A percentile compares a stretch with the other conserved stretches of the same genome.
These are phyloP conservation scores for Drosophila teissieri DNA, from an alignment of 1,140 invertebrate genomes.

Conservation along the genomic window DNA sequence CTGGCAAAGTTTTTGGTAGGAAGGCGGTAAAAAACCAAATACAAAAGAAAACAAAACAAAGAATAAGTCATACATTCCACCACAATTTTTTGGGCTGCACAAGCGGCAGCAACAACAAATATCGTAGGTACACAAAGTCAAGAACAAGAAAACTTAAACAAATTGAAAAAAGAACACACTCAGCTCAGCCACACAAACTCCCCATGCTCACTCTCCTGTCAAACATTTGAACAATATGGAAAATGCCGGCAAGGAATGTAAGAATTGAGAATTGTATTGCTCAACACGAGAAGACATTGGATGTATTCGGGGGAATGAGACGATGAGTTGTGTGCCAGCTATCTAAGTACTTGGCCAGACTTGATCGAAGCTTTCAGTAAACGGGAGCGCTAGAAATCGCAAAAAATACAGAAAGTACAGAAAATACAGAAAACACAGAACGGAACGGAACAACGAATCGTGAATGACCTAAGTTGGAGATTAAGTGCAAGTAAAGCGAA, in stretches of 20 bases:
- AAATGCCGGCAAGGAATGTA: conserved; percentile 6
- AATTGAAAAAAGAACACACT: conserved; percentile 20
- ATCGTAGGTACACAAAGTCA: conserved; percentile 14
- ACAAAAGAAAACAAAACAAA: conserved; percentile 6
- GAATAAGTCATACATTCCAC: conserved; percentile 8
- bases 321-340: not conserved
- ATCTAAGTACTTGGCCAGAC: not conserved
- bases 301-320: not conserved
- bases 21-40: not conserved
- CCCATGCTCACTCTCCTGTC: not conserved
- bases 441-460: conserved; percentile 37
- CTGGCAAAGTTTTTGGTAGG: not conserved
- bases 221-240: conserved; percentile 6
- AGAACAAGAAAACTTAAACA: conserved; percentile 11
- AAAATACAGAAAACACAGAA: not conserved
- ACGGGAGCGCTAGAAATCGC: not conserved
- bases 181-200: not conserved
- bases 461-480: conserved; percentile 5
- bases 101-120: conserved; percentile 6
- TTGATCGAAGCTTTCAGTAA: not conserved
- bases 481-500: not conserved
- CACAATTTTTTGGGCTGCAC: conserved; percentile 7
- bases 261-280: conserved; percentile 7
- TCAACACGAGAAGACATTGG: not conserved
- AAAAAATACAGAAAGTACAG: no score